A percentile compares a stretch with the other conserved stretches of the same genome.
These are phyloP conservation scores for Rhingia campestris DNA, from an alignment of 2,888 invertebrate species.

Conservation along the genomic window DNA sequence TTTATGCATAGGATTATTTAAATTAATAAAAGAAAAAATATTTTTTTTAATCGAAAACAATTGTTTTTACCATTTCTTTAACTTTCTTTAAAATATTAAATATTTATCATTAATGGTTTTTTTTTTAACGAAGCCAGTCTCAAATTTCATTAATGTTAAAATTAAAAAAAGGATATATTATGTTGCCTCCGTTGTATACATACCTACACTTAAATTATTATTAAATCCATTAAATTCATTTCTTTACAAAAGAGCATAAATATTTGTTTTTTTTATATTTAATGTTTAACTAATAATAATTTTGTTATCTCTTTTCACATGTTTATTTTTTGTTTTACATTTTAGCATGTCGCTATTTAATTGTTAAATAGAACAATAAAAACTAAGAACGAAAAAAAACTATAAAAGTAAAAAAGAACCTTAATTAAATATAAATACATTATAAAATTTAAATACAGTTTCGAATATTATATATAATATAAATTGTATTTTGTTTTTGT, in stretches of 20 bases:
- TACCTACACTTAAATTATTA: conserved; percentile 11
- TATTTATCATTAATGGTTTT: conserved; percentile 46
- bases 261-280: conserved; percentile 36
- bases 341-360: conserved; percentile 46
- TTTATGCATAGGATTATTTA: conserved; percentile 18
- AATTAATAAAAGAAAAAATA: conserved; percentile 17
- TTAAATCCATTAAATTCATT: conserved; percentile 18
- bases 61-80: conserved; percentile 12
- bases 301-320: conserved; percentile 39
- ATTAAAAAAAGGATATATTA: conserved; percentile 21
- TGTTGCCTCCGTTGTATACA: conserved; percentile 64
- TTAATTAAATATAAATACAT: conserved; percentile 74
- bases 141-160: conserved; percentile 65
- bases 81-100: conserved; percentile 61
- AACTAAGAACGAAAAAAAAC: conserved; percentile 56
- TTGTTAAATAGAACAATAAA: conserved; percentile 56
- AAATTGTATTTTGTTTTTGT: conserved; percentile 56
- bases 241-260: conserved; percentile 46
- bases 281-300: conserved; percentile 63
- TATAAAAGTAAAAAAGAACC: conserved; percentile 66
- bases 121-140: conserved; percentile 71
- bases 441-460: conserved; percentile 71
- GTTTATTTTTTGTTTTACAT: conserved; percentile 39
- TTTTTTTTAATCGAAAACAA: neutral
- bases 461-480: conserved; percentile 67